Percentiles rank a stretch among this genome's conserved stretches.
These are phyloP conservation scores for fruit fly (Drosophila melanogaster) DNA, from an alignment of 1,140 invertebrate species.

Conservation along the genomic window DNA sequence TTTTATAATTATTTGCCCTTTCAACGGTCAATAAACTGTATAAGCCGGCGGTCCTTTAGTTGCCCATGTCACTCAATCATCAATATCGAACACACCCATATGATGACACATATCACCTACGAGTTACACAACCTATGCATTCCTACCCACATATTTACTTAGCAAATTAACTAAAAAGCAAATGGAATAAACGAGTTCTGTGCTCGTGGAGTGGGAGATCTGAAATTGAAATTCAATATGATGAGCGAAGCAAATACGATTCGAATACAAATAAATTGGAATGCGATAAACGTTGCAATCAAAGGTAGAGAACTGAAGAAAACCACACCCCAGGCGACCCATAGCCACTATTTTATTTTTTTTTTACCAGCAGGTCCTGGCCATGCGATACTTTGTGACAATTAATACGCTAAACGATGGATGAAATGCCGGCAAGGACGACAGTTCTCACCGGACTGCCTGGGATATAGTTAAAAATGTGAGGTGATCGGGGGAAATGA, in stretches of 20 bases:
- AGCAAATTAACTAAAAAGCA: conserved; percentile 81
- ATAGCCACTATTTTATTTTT: conserved; percentile 4
- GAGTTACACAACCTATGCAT: conserved; percentile 49
- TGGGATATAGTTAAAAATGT: conserved; percentile 1
- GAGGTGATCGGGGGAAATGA: conserved; percentile 26
- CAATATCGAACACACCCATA: conserved; percentile 62
- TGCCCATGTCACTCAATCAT: conserved; percentile 28
- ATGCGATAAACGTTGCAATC: conserved; percentile 77
- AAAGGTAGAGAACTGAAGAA: conserved; percentile 49
- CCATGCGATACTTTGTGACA: conserved; percentile 77
- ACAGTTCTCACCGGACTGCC: conserved; percentile 54
- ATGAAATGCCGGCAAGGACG: conserved; percentile 37
- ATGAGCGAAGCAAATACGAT: conserved; percentile 63
- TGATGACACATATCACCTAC: conserved; percentile 49
- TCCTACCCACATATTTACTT: conserved; percentile 67
- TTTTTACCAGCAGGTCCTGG: conserved; percentile 44
- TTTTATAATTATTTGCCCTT: too few relatives aligned
- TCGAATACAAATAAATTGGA: conserved; percentile 78
- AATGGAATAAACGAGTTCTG: conserved; percentile 37
- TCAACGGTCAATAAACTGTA: conserved; percentile 4
- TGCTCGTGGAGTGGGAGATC: conserved; percentile 42
- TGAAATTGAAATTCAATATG: conserved; percentile 82
- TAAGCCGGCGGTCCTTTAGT: conserved; percentile 6
- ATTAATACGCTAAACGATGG: conserved; percentile 80
- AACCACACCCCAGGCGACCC: conserved; percentile 35